Base-by-base conservation (phyloP, 1,140 invertebrate species). In the Elymnias hypermnestra region DNA sequence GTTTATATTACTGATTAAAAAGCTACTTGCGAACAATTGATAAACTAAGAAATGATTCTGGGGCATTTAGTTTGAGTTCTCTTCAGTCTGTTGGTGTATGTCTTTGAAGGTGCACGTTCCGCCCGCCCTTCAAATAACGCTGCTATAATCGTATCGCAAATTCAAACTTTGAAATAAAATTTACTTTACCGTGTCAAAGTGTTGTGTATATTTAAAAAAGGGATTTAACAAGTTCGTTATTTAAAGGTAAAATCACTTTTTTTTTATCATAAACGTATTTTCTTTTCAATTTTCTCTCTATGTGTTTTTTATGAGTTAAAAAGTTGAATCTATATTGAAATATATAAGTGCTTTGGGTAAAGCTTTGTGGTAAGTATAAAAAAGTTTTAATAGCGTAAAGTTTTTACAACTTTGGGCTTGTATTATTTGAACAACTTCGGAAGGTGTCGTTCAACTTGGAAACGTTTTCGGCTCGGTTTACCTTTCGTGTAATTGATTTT, bases 41-140 rank as follows among this genome's bases (percentile, higher is more conserved):
- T 22, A 46, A 53, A 38, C n/a, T 36, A 41, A 42, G 25, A 42
- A 36, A 33, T 38, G 21, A 6, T 28, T 25, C 14, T 14, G 28
- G 14, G 7, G 25, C 35, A 23, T 12, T 13, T 22, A 19, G 36
- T 39, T 31, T 31, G 28, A 29, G 14, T 33, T 33, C 29, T 29
- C 7, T 40, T 56, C 48, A 56, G 53, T 56, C 21, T 14, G 35
- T 23, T 31, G 21, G 18, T 17, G 48, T 8, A 31, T 39, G 36
- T 25, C 53, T 38, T 15, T n/a, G 35, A 14, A 29, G 38, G 43
- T 19, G 47, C 47, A 47, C 53, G 53, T 1, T 0, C 53, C 53
- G 53, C 53, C 48, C 53, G 53, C 53, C 53, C 47, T 38, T 13
- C 31, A 43, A 4, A 2, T 13, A 15, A 12, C 35, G 31, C 9